Percentiles rank a stretch among this genome's conserved stretches.
These are phyloP conservation scores for Nyctalus aviator DNA, from an alignment of 2,797 vertebrate genomes.

Conservation along the genomic window DNA sequence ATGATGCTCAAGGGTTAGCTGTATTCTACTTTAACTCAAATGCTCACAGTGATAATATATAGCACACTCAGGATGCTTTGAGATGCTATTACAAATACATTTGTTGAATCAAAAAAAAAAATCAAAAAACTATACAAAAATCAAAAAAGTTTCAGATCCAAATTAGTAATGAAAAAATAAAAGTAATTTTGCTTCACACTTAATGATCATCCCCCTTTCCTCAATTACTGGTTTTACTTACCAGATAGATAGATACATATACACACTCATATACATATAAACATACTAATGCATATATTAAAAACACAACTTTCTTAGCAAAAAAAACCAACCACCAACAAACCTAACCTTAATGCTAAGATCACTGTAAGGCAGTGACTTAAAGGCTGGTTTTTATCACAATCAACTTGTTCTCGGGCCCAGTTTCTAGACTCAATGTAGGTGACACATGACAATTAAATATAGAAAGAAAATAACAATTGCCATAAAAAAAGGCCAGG, in stretches of 20 bases:
- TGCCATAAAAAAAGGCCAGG: background rate
- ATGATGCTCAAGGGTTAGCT: background rate
- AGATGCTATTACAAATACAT: constrained; percentile 47
- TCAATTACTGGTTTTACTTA: constrained; percentile 51
- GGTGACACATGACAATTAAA: constrained; percentile 46
- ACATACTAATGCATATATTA: constrained; percentile 31
- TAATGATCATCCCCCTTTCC: constrained; percentile 33
- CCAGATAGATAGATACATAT: background rate
- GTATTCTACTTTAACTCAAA: constrained; percentile 43
- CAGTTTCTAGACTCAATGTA: constrained; percentile 45
- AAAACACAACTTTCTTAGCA: constrained; percentile 38
- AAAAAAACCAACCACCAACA: background rate
- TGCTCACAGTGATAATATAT: background rate
- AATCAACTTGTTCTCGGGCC: constrained; percentile 4
- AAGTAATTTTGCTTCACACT: constrained; percentile 25
- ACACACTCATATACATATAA: background rate
- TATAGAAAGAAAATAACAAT: constrained; percentile 58
- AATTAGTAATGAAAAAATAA: constrained; percentile 33
- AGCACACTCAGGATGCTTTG: background rate
- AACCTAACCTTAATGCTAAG: background rate
- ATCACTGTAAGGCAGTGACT: constrained; percentile 1
- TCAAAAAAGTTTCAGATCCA: constrained; percentile 34
- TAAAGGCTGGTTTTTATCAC: constrained; percentile 22
- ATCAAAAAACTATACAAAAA: background rate
- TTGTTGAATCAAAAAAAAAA: background rate